Conservation (phyloP, 2,113 vertebrate species). For the Anguilla japonica region DNA sequence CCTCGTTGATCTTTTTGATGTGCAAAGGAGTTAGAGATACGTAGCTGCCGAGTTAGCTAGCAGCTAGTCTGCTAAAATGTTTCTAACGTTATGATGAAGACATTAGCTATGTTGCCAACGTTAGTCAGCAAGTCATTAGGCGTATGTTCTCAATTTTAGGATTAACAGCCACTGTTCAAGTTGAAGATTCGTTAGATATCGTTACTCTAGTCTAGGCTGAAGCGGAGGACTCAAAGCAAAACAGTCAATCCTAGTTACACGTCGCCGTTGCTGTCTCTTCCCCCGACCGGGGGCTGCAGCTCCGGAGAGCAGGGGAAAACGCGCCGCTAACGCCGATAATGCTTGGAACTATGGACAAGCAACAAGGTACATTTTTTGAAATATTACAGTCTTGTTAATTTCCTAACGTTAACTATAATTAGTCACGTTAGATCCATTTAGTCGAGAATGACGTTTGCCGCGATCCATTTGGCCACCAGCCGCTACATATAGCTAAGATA, state of each 20-base stretch:
- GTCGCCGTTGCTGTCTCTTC: background rate
- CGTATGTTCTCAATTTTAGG: background rate
- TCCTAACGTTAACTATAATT: background rate
- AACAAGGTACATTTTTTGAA: constrained; percentile 23
- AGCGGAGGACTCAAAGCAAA: no score
- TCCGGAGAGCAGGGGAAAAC: constrained; percentile 28
- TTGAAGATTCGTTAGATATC: background rate
- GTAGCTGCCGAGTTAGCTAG: background rate
- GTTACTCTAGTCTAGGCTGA: no score
- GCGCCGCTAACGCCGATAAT: constrained; percentile 19
- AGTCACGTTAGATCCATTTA: no score
- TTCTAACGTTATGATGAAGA: background rate
- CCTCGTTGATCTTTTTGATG: background rate
- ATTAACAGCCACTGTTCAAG: background rate
- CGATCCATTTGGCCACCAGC: no score
- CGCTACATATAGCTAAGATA: background rate
- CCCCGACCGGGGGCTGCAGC: constrained; percentile 25
- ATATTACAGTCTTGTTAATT: background rate
- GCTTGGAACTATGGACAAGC: constrained; percentile 36
- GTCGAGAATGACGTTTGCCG: no score
- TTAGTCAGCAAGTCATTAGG: constrained; percentile 5
- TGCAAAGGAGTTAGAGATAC: background rate
- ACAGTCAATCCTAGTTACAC: background rate
- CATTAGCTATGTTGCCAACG: background rate
- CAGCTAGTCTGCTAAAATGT: no score